phyloP scores from a whole-genome alignment of 2,888 invertebrate genomes.

The Cephus sareptanus region DNA sequence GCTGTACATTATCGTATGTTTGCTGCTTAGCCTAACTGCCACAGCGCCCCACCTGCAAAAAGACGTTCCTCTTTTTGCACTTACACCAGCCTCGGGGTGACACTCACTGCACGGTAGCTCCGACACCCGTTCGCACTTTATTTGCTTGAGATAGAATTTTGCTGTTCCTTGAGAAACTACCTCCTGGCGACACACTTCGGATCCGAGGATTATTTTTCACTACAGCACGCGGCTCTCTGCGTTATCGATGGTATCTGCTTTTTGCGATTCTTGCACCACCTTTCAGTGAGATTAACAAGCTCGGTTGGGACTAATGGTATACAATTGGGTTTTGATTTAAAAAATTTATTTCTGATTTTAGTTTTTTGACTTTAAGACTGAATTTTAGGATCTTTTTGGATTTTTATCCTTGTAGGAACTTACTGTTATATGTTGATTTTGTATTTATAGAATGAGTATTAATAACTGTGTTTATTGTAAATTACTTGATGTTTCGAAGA shows the following conservation, averaged over 20 bases:
- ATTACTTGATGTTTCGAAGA: not conserved
- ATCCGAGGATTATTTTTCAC: not conserved
- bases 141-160: not conserved
- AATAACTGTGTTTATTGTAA: not conserved
- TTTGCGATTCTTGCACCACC: not conserved
- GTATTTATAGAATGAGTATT: not conserved
- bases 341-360: not conserved
- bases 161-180: not conserved
- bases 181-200: not conserved
- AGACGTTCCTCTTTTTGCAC: conserved; percentile 3
- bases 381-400: not conserved
- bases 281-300: not conserved
- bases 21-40: not conserved
- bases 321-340: not conserved
- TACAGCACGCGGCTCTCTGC: not conserved
- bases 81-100: not conserved
- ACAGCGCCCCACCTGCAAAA: conserved; percentile 6
- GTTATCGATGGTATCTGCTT: not conserved
- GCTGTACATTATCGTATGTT: not conserved
- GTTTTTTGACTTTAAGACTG: not conserved
- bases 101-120: conserved; percentile 6
- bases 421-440: not conserved
- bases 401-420: not conserved
- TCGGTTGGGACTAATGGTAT: not conserved
- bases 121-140: not conserved